These are phyloP conservation scores for Teleogryllus oceanicus DNA, from an alignment of 2,888 invertebrate genomes.

Conservation along the genomic window DNA sequence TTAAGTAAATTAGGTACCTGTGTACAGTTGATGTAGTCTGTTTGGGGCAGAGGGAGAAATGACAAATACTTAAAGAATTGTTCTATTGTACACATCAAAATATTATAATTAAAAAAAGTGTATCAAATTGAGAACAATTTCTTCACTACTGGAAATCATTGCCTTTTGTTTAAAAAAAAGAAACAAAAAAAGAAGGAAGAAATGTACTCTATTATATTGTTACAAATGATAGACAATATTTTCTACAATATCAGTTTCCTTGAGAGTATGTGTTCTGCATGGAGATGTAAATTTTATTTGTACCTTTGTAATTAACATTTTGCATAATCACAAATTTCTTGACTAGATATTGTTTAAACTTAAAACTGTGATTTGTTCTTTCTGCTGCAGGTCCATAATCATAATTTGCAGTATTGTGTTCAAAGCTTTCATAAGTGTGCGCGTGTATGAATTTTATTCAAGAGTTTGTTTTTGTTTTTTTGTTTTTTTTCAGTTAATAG, in stretches of 20 bases:
- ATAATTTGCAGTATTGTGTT: not conserved
- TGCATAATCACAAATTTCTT: not conserved
- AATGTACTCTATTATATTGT: not conserved
- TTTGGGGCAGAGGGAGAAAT: not conserved
- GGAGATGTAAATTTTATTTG: conserved; percentile 9
- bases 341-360: not conserved
- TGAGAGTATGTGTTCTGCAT: not conserved
- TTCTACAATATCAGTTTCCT: not conserved
- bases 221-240: conserved; percentile 6
- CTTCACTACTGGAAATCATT: conserved; percentile 18
- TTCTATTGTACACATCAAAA: not conserved
- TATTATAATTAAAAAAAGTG: not conserved
- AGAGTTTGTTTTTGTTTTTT: not conserved
- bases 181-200: not conserved
- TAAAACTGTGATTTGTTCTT: conserved; percentile 18
- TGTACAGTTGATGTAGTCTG: conserved; percentile 6
- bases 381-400: not conserved
- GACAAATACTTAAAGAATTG: not conserved
- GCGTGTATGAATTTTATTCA: not conserved
- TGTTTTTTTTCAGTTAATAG: not conserved
- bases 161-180: not conserved
- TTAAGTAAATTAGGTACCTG: not conserved
- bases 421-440: not conserved
- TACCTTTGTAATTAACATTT: conserved; percentile 18
- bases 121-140: not conserved